Evolutionary conservation across 1,140 invertebrate species (phyloP), one percentile per base, ranked within the genome.

Genomic region (Micrasema longulum): DNA sequence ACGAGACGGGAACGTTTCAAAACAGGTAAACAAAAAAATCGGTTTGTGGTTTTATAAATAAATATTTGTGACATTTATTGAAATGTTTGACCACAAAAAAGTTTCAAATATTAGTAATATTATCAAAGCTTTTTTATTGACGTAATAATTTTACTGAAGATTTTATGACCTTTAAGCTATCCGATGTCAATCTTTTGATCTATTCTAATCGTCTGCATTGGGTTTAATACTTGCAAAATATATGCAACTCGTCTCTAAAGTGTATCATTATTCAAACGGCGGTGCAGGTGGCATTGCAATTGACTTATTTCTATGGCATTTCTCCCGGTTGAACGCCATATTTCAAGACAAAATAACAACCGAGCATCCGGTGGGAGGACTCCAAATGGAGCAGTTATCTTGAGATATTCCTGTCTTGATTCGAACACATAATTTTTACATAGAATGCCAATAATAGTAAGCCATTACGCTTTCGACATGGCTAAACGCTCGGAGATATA

Each of bases 201-300:
- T n/a, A n/a, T n/a, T n/a, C n/a, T n/a, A n/a, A n/a, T n/a, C n/a
- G 26, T 31, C 26, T 7, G 3, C 26, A 31, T 31, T 31, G 3
- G 7, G 7, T 4, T 31, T 7, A 7, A 7, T 31, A 31, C 26
- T 31, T 7, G 26, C 26, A 31, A 31, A 31, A 4, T 31, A 31
- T 31, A 7, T 4, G 2, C 2, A 31, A 31, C 26, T 31, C 26
- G 2, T 31, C 11, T 48, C 7, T 45, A 48, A 48, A 18, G 47
- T 48, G 18, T 16, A 48, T 48, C 16, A 48, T 48, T 48, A 48
- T 48, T 48, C 11, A 18, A 48, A 48, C 20, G 20, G 16, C 47
- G 20, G 20, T 45, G 47, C 47, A 48, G 47, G 47, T 48, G 47
- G 47, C 16, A 48, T 48, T 48, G 26, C 7, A 31, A 31, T 31